Percentiles rank a stretch among this genome's conserved stretches.
phyloP scores from a whole-genome alignment of 2,113 vertebrate species.

The Bettongia penicillata region DNA sequence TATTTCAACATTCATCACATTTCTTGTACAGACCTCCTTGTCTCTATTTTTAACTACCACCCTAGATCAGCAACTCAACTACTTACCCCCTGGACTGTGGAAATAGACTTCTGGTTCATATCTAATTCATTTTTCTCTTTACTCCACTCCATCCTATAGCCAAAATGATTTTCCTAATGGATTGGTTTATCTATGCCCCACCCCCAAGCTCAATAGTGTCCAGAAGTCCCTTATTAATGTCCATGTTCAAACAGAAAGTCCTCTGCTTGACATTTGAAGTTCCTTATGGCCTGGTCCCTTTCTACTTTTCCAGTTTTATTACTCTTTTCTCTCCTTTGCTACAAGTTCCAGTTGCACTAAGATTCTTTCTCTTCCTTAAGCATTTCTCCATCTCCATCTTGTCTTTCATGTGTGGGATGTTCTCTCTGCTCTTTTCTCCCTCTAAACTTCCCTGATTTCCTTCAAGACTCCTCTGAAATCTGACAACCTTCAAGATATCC shows the following conservation, averaged over 20 bases:
- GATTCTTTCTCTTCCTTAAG: background rate
- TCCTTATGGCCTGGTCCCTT: background rate
- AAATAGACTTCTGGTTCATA: background rate
- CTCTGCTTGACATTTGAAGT: background rate
- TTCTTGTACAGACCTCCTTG: background rate
- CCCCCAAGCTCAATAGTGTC: too few species aligned
- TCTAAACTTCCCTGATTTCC: background rate
- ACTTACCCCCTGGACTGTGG: background rate
- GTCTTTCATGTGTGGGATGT: too few species aligned
- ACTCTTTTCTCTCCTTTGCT: background rate
- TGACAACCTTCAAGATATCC: background rate
- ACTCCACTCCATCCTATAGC: background rate
- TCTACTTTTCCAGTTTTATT: background rate
- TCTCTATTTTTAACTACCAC: background rate
- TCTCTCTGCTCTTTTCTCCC: background rate
- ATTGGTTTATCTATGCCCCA: background rate
- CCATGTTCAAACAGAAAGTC: background rate
- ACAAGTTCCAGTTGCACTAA: background rate
- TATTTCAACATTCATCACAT: background rate
- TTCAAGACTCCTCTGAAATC: background rate
- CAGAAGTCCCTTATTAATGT: too few species aligned
- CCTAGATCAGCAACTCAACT: background rate
- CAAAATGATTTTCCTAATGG: background rate
- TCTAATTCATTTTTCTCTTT: background rate
- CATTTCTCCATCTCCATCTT: background rate